phyloP scores from a whole-genome alignment of 2,888 invertebrate species.

The Icerya purchasi region DNA sequence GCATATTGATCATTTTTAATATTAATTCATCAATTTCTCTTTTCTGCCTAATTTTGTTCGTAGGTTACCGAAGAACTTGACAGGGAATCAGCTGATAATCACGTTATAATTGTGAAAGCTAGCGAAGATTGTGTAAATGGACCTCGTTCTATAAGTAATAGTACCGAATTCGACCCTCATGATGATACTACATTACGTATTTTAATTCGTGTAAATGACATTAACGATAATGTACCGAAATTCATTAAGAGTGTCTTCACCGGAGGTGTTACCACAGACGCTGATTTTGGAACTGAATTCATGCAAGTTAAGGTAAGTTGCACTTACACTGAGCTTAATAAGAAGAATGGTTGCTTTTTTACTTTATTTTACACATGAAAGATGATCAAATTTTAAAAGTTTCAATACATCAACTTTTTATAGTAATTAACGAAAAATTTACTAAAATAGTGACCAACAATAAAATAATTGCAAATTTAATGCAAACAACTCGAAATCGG shows the following conservation, averaged over 20 bases:
- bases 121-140: slow-evolving; percentile 54
- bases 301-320: slow-evolving; percentile 56
- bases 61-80: slow-evolving; percentile 42
- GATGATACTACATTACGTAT: slow-evolving; percentile 51
- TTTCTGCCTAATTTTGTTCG: slow-evolving; percentile 14
- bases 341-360: no score
- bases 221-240: slow-evolving; percentile 76
- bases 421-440: no score
- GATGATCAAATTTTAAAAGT: no score
- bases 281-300: slow-evolving; percentile 71
- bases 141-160: slow-evolving; percentile 32
- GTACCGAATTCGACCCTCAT: slow-evolving; percentile 21
- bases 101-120: slow-evolving; percentile 52
- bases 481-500: no score
- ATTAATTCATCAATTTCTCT: no score
- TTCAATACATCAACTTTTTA: no score
- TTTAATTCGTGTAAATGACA: slow-evolving; percentile 48
- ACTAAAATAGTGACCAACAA: no score
- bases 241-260: slow-evolving; percentile 67
- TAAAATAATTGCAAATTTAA: no score
- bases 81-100: slow-evolving; percentile 44
- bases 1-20: no score
- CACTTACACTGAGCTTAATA: no score
- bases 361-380: no score
- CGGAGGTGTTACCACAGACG: slow-evolving; percentile 81